phyloP scores from a whole-genome alignment of 1,140 invertebrate genomes.

The Watersipora subatra region DNA sequence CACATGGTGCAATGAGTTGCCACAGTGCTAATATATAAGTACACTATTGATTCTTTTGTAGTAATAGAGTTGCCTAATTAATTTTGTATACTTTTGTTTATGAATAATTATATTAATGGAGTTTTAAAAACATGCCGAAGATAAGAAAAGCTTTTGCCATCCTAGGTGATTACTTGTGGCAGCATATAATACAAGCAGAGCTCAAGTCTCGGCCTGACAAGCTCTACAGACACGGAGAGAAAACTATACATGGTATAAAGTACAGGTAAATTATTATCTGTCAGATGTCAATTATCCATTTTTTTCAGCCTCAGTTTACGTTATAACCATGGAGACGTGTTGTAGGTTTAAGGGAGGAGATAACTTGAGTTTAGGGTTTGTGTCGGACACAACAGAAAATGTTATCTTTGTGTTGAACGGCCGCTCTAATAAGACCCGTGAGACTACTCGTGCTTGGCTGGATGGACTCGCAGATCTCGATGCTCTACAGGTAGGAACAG shows the following conservation, averaged over 20 bases:
- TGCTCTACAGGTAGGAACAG: background rate
- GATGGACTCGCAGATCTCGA: background rate
- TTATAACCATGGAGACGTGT: background rate
- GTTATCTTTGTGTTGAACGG: background rate
- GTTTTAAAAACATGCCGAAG: too few species aligned
- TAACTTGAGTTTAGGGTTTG: background rate
- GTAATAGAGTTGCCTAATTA: background rate
- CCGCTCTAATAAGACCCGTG: background rate
- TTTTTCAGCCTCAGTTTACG: background rate
- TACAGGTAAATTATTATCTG: background rate
- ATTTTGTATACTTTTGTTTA: background rate
- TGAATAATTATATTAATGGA: background rate
- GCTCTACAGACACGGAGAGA: background rate
- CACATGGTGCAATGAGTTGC: too few species aligned
- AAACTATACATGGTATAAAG: background rate
- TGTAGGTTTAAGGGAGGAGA: background rate
- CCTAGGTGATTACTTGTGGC: background rate
- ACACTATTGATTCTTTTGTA: background rate
- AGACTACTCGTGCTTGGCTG: background rate
- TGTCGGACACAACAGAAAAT: background rate
- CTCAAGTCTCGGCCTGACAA: background rate
- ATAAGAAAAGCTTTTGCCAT: too few species aligned
- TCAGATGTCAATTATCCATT: background rate
- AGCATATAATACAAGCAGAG: background rate
- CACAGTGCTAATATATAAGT: too few species aligned